Evolutionary conservation across 2,888 invertebrate species (phyloP), one percentile per base, ranked within the genome.

Genomic region (Pammene fasciana): DNA sequence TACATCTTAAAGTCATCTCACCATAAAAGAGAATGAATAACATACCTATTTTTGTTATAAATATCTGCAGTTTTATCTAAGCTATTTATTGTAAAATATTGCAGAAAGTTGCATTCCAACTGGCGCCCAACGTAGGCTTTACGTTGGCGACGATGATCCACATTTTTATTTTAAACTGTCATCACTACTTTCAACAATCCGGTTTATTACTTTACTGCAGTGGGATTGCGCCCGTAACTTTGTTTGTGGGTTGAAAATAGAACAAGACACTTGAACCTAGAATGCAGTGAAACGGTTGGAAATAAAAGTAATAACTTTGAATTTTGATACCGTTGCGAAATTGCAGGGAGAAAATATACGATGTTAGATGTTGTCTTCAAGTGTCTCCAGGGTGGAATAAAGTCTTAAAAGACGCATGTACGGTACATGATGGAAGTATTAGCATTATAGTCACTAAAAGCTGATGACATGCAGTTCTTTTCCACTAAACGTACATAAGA

Each of bases 111-210:
- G 54, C 13, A 26, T 59, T n/a, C 16, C 38, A 13, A 38, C 48
- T 52, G 26, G 34, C 26, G 75, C 74, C 76, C 75, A 77, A 76
- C 65, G 73, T 77, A 75, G 75, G 68, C 76, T 73, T 75, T 75
- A 34, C 75, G 75, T 75, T 71, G 72, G 73, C 52, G 61, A 68
- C 57, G 64, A 65, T 65, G 56, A 68, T 62, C 55, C 26, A 46
- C 45, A 48, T 62, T 68, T 52, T 65, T 65, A 55, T 59, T 68
- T 62, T 56, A 26, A 26, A 70, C 54, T 60, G 60, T 55, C 65
- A 60, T 55, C 68, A 57, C 65, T 55, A 26, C 46, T 60, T 54
- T 34, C 16, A 45, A 65, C 54, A 65, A 70, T 65, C 54, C 65
- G 54, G 54, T 65, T 55, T 60, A 60, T 65, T 65, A 38, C 52